Conservation (phyloP, 1,140 invertebrate species). For the Lethocerus indicus region DNA sequence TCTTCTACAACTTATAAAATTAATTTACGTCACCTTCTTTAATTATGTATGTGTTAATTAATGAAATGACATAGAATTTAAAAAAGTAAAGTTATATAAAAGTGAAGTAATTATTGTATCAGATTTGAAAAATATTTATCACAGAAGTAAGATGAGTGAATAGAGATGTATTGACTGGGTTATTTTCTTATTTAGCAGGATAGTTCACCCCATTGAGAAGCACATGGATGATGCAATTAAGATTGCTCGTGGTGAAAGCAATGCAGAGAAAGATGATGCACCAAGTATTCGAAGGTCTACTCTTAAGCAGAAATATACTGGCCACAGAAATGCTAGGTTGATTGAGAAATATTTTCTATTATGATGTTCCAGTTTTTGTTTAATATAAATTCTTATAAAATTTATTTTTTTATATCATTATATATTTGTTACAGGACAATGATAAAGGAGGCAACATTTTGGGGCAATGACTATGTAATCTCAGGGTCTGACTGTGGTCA, state of each 20-base stretch:
- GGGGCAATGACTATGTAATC: slow-evolving; percentile 67
- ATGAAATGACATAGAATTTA: too few relatives aligned
- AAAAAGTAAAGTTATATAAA: too few relatives aligned
- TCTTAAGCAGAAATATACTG: slow-evolving; percentile 46
- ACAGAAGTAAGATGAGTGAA: neutral
- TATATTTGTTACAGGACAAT: slow-evolving; percentile 42
- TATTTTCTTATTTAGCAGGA: slow-evolving; percentile 18
- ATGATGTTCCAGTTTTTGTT: neutral
- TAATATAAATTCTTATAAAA: neutral
- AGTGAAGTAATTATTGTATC: neutral
- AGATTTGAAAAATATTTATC: neutral
- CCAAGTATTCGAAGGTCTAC: slow-evolving; percentile 2
- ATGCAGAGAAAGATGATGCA: neutral
- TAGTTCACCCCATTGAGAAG: slow-evolving; percentile 22
- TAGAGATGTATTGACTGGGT: too few relatives aligned
- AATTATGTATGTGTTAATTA: too few relatives aligned
- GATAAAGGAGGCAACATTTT: slow-evolving; percentile 84
- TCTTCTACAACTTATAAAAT: too few relatives aligned
- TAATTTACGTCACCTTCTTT: too few relatives aligned
- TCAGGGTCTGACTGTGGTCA: slow-evolving; percentile 78
- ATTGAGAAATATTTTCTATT: neutral
- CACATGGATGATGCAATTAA: slow-evolving; percentile 25
- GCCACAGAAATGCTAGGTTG: slow-evolving; percentile 67
- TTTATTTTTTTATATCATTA: neutral
- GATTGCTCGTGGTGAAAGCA: slow-evolving; percentile 17